Percentiles rank a stretch among this genome's conserved stretches.
Evolutionary conservation across 64 coral and sea anemone species (phyloP).

Genomic region (Pocillopora damicornis): DNA sequence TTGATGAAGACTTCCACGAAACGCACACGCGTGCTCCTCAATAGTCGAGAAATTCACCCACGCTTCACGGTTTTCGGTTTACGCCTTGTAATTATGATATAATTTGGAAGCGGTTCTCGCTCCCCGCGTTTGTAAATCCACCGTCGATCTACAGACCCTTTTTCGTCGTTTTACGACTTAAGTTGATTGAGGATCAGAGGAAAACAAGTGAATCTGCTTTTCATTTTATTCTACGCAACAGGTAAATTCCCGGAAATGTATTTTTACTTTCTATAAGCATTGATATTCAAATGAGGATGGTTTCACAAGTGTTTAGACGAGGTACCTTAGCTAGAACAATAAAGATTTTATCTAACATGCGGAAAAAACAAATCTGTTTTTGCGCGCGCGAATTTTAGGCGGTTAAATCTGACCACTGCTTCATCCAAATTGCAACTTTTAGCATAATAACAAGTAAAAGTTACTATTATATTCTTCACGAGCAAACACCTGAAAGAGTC

Average conservation of each 20-base stretch:
- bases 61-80: no score
- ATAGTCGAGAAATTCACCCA: no score
- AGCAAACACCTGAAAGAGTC: no score
- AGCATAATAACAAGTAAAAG: no score
- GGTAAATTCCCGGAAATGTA: neutral
- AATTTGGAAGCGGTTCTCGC: neutral
- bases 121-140: neutral
- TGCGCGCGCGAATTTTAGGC: neutral
- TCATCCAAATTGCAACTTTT: no score
- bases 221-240: neutral
- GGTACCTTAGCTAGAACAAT: neutral
- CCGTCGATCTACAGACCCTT: neutral
- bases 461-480: no score
- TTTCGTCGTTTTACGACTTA: neutral
- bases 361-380: neutral
- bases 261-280: neutral
- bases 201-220: neutral
- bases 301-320: neutral
- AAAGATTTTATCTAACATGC: neutral
- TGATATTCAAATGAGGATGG: neutral
- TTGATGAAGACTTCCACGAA: no score
- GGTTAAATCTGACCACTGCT: no score
- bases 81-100: no score
- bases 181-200: neutral
- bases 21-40: no score